Evolutionary conservation across 2,113 vertebrate genomes (phyloP).

Genomic region (Scolopax mira): DNA sequence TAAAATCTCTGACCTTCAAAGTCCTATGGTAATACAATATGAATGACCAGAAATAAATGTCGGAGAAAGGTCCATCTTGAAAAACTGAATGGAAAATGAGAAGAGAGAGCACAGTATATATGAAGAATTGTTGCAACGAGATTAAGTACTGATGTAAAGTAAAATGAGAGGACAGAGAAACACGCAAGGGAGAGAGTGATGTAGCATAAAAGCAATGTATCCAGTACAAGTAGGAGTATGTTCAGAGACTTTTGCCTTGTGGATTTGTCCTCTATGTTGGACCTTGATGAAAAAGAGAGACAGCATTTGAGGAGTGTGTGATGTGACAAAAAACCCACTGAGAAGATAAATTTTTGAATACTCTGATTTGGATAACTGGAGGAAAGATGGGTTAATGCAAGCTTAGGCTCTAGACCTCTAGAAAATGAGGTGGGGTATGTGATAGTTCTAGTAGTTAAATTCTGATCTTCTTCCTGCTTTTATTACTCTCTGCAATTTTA

Average conservation of each 20-base stretch:
- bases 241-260: background rate
- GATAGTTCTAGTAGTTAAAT: background rate
- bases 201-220: background rate
- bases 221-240: background rate
- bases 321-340: background rate
- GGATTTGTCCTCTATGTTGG: background rate
- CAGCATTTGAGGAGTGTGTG: background rate
- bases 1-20: conserved; percentile 6
- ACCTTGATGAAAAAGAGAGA: background rate
- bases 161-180: background rate
- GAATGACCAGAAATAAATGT: conserved; percentile 4
- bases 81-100: background rate
- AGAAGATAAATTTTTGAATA: background rate
- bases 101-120: background rate
- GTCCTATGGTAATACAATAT: background rate
- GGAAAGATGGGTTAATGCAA: background rate
- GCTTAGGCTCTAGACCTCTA: background rate
- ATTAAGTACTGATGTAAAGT: background rate
- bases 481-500: background rate
- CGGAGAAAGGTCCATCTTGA: background rate
- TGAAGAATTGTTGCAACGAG: background rate
- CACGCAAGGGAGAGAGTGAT: background rate
- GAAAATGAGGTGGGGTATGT: background rate
- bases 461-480: background rate
- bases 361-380: background rate